Percentiles rank a stretch among this genome's conserved stretches.
Conservation (phyloP, 2,113 vertebrate genomes). For the Ptilonorhynchus violaceus region DNA sequence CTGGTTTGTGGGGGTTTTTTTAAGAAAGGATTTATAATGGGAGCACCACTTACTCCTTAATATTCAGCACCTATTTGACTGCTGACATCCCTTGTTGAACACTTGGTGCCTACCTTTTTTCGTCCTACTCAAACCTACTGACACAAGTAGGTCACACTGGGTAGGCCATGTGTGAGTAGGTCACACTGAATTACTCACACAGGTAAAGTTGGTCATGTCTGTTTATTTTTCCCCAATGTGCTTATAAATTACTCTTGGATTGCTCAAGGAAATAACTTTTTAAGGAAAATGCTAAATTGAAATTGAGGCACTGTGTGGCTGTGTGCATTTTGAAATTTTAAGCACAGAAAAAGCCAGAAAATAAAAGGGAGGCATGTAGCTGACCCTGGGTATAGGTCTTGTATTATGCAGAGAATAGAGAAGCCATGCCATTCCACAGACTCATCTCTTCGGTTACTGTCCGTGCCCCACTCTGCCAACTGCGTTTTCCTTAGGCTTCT, state of each 20-base stretch:
- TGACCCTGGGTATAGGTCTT: background rate
- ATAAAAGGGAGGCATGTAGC: accelerated
- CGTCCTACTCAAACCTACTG: background rate
- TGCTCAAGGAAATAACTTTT: background rate
- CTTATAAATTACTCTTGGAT: background rate
- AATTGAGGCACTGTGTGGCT: background rate
- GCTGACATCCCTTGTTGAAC: background rate
- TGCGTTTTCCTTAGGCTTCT: background rate
- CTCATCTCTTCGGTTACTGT: background rate
- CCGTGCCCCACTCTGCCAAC: background rate
- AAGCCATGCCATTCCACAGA: background rate
- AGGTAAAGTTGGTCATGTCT: background rate
- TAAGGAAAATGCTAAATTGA: background rate
- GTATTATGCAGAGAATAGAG: background rate
- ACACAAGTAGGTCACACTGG: background rate
- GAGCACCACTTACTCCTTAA: background rate
- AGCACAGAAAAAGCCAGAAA: background rate
- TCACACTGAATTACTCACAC: background rate
- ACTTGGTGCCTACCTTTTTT: background rate
- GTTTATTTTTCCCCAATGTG: background rate
- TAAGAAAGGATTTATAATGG: background rate
- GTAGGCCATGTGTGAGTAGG: background rate
- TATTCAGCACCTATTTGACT: background rate
- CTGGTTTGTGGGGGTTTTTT: background rate
- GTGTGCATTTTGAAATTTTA: background rate